Evolutionary conservation across 2,113 vertebrate genomes (phyloP).

Genomic region (Neofelis nebulosa): DNA sequence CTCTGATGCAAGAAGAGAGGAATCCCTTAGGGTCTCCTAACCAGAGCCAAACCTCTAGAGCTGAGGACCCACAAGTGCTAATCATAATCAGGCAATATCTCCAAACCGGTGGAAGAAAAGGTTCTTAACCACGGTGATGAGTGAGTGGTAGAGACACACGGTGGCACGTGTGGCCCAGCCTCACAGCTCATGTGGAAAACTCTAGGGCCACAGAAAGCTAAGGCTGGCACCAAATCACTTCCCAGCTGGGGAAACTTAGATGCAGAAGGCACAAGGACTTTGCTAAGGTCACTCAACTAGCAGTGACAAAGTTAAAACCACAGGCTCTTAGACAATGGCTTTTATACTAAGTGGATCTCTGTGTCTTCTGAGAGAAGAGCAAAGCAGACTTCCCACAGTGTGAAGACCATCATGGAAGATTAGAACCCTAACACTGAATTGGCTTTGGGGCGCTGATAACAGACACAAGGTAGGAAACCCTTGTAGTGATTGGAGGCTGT

Average conservation of each 20-base stretch:
- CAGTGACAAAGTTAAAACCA: not conserved
- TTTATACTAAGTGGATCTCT: not conserved
- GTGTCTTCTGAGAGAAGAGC: not conserved
- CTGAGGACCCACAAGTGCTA: not conserved
- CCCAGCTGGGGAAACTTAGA: not conserved
- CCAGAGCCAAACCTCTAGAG: constrained; percentile 50
- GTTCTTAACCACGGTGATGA: not conserved
- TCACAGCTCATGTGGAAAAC: not conserved
- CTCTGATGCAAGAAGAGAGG: constrained; percentile 39
- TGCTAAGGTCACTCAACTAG: not conserved
- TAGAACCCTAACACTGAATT: not conserved
- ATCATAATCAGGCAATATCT: not conserved
- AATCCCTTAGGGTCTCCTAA: not conserved
- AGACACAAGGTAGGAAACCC: not conserved
- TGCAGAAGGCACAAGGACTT: not conserved
- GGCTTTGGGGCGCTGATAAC: not conserved
- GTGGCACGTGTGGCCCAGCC: fast-evolving
- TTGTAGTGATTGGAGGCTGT: not conserved
- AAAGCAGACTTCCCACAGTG: not conserved
- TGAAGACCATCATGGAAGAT: not conserved
- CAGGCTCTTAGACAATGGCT: not conserved
- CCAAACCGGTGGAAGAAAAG: not conserved
- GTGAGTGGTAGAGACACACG: no score
- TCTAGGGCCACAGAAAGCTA: not conserved
- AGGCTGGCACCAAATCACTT: not conserved